Evolutionary conservation across 2,888 invertebrate species (phyloP).

Genomic region (Troides oblongomaculatus): DNA sequence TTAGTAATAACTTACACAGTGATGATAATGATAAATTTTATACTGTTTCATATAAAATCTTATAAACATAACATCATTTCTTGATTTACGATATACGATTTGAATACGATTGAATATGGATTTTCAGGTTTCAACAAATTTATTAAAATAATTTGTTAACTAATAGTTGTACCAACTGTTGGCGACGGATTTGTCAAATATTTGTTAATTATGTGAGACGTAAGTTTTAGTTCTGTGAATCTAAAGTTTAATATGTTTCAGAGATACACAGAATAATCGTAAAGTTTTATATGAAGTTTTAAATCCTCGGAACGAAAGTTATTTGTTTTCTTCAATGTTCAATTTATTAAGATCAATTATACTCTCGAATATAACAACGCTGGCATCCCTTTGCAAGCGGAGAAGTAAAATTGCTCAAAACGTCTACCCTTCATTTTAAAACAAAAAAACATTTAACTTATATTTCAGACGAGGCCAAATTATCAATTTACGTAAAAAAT

Average conservation of each 20-base stretch:
- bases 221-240: neutral
- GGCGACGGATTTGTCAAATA: neutral
- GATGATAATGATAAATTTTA: no score
- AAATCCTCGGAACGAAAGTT: no score
- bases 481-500: neutral
- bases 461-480: neutral
- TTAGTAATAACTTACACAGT: no score
- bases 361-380: constrained; percentile 40
- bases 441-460: no score
- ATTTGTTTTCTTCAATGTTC: constrained; percentile 4
- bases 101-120: neutral
- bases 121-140: neutral
- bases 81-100: neutral
- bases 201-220: neutral
- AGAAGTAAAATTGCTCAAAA: constrained; percentile 47
- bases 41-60: no score
- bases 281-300: no score
- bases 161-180: neutral
- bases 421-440: constrained; percentile 40
- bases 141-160: neutral
- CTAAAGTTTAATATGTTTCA: neutral
- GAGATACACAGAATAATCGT: neutral
- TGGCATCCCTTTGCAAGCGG: constrained; percentile 50
- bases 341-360: neutral
- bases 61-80: neutral